Evolutionary conservation across 1,140 invertebrate genomes (phyloP).

Genomic region (Parapsyche elsis): DNA sequence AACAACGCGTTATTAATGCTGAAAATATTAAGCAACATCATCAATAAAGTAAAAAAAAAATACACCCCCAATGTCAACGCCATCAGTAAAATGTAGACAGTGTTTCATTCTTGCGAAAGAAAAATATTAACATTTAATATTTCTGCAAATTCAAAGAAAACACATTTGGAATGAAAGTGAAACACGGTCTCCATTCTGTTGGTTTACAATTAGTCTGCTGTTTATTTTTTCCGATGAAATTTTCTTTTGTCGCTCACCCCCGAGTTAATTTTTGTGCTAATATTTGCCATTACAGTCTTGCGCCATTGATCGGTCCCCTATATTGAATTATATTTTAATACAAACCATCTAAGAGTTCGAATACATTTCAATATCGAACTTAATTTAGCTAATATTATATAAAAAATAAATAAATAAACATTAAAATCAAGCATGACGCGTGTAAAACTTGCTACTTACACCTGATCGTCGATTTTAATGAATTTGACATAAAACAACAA

Average conservation of each 20-base stretch:
- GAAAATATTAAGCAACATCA: neutral
- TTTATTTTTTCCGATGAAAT: conserved; percentile 30
- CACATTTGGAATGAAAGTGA: conserved; percentile 45
- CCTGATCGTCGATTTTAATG: too few species aligned
- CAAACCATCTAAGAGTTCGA: too few species aligned
- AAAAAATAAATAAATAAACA: too few species aligned
- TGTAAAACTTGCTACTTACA: too few species aligned
- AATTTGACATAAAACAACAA: too few species aligned
- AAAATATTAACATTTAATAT: conserved; percentile 49
- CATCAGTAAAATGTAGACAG: neutral
- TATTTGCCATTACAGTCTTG: neutral
- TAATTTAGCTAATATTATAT: too few species aligned
- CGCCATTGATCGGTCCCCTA: neutral
- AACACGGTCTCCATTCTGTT: conserved; percentile 37
- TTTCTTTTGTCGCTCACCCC: neutral
- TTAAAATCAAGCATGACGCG: too few species aligned
- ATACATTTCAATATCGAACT: too few species aligned
- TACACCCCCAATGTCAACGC: neutral
- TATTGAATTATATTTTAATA: neutral
- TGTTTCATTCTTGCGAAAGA: neutral
- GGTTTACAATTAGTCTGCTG: conserved; percentile 48
- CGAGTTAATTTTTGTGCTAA: conserved; percentile 24
- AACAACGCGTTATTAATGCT: neutral
- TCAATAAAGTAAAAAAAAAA: neutral
- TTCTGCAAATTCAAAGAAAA: conserved; percentile 50